Conservation (phyloP, 2,888 invertebrate genomes). For the Globia sparganii region DNA sequence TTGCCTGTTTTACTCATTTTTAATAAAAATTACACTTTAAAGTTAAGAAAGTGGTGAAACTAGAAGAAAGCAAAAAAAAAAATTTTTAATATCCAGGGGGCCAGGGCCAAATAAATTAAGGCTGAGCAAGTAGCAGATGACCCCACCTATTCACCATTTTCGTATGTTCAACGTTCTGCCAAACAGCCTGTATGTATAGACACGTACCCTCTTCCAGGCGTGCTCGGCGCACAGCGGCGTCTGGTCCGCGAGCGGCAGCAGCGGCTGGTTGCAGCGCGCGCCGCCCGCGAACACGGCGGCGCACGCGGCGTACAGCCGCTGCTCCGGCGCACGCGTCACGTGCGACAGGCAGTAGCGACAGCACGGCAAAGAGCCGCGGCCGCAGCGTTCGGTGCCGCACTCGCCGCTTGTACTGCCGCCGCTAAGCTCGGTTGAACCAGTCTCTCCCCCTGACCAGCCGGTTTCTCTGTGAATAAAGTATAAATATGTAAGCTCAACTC, state of each 20-base stretch:
- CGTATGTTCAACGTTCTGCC: too few relatives aligned
- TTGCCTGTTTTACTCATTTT: too few relatives aligned
- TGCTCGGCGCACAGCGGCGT: slow-evolving; percentile 96
- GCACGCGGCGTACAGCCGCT: slow-evolving; percentile 91
- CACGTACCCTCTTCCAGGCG: slow-evolving; percentile 93
- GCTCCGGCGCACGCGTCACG: slow-evolving; percentile 96
- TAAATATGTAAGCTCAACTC: background rate
- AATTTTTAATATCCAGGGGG: too few relatives aligned
- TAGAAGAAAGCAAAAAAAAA: too few relatives aligned
- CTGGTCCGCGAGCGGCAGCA: slow-evolving; percentile 88
- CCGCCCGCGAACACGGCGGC: slow-evolving; percentile 89
- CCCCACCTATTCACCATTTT: too few relatives aligned
- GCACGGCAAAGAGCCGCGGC: slow-evolving; percentile 92
- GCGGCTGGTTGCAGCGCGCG: slow-evolving; percentile 86
- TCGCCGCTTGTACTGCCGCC: slow-evolving; percentile 40
- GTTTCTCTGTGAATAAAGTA: slow-evolving; percentile 67
- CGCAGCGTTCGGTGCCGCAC: slow-evolving; percentile 80
- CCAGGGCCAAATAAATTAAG: too few relatives aligned
- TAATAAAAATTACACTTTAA: too few relatives aligned
- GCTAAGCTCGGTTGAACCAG: slow-evolving; percentile 58
- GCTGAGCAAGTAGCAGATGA: too few relatives aligned
- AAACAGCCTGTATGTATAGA: too few relatives aligned
- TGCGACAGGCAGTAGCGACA: slow-evolving; percentile 96
- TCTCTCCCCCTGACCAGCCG: slow-evolving; percentile 84
- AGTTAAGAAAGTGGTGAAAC: too few relatives aligned